Percentiles rank a stretch among this genome's conserved stretches.
Conservation (phyloP, 2,113 vertebrate species). For the Scomber japonicus region DNA sequence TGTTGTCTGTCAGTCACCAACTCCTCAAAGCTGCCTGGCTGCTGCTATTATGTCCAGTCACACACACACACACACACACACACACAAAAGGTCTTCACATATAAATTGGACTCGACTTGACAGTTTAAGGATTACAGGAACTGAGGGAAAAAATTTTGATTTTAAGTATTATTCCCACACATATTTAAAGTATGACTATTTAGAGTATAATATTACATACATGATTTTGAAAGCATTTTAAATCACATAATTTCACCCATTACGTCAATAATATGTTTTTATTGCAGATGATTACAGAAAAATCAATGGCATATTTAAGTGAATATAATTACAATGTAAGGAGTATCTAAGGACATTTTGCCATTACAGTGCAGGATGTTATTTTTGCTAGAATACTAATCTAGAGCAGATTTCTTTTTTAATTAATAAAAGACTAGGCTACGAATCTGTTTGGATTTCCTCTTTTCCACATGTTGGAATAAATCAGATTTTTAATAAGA, state of each 20-base stretch:
- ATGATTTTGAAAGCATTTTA: neutral
- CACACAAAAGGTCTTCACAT: constrained; percentile 4
- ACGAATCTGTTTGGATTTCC: neutral
- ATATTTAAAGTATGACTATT: neutral
- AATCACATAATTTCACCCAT: too few species aligned
- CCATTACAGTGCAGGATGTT: too few species aligned
- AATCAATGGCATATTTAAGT: neutral
- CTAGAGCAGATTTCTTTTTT: neutral
- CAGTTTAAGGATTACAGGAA: neutral
- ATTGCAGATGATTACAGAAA: neutral
- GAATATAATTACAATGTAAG: neutral
- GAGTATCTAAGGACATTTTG: neutral
- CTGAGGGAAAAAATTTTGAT: neutral
- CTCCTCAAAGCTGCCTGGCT: constrained; percentile 3
- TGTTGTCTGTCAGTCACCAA: constrained; percentile 51
- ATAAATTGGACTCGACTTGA: neutral
- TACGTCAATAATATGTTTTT: neutral
- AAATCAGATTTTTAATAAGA: neutral
- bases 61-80: neutral
- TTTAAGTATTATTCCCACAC: neutral
- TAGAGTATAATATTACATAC: neutral
- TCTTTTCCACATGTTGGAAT: neutral
- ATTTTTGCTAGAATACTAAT: too few species aligned
- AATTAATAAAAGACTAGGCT: neutral
- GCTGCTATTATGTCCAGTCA: neutral